Evolutionary conservation across 2,113 vertebrate species (phyloP).

Genomic region (Oplegnathus fasciatus): DNA sequence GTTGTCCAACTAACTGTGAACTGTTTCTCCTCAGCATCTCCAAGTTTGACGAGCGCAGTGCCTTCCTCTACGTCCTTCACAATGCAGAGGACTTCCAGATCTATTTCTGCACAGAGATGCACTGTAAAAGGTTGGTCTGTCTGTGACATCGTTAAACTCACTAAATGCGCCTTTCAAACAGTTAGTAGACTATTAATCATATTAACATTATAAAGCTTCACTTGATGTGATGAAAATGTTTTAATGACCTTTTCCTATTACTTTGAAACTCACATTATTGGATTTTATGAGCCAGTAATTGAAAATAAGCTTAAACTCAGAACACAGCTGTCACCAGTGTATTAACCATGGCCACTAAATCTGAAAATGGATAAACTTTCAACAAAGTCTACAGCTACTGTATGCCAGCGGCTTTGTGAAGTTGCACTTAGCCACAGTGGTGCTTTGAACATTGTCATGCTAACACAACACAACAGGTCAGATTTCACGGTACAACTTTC

Average conservation of each 20-base stretch:
- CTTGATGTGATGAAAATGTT: neutral
- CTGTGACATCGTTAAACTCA: neutral
- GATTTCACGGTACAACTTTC: neutral
- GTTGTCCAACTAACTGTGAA: slow-evolving; percentile 31
- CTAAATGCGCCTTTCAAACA: no score
- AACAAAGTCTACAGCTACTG: neutral
- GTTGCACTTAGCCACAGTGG: no score
- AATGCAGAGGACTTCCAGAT: slow-evolving; percentile 99
- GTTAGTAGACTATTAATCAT: neutral
- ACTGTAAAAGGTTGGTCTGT: slow-evolving; percentile 92
- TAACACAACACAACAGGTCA: neutral
- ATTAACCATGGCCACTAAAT: neutral
- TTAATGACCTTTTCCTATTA: neutral
- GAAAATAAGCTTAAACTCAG: neutral
- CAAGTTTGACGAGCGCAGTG: slow-evolving; percentile 97
- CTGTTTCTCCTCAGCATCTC: slow-evolving; percentile 89
- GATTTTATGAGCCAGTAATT: neutral
- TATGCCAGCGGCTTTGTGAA: no score
- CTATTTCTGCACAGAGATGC: slow-evolving; percentile 98
- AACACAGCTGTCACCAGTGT: no score
- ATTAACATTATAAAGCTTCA: neutral
- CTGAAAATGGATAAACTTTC: neutral
- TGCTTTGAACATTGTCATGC: neutral
- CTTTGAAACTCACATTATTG: neutral
- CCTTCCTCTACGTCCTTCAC: slow-evolving; percentile 96